Percentiles rank a stretch among this genome's conserved stretches.
phyloP scores from a whole-genome alignment of 2,113 vertebrate species.

The Platysternon megacephalum region DNA sequence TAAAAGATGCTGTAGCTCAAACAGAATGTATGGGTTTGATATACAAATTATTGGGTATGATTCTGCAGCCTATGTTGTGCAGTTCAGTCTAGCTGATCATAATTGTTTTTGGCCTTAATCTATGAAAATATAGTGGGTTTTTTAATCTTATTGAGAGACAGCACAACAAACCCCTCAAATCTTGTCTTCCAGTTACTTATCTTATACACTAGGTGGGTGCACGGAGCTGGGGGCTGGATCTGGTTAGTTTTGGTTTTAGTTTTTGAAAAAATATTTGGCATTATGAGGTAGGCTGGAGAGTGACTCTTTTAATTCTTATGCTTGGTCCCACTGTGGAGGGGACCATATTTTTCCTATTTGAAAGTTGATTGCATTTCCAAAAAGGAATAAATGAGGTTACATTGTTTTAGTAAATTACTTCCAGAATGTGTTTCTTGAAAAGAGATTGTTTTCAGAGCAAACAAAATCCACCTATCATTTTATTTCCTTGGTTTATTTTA shows the following conservation, averaged over 20 bases:
- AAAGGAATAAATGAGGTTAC: neutral
- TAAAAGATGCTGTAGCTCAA: neutral
- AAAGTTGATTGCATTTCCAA: slow-evolving; percentile 6
- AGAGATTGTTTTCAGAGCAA: neutral
- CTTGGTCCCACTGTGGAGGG: neutral
- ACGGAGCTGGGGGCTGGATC: neutral
- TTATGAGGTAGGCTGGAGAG: neutral
- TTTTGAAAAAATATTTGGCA: slow-evolving; percentile 36
- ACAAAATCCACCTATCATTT: neutral
- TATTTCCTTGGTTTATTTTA: slow-evolving; percentile 12
- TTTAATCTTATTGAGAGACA: neutral
- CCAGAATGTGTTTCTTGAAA: slow-evolving; percentile 49
- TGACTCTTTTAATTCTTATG: neutral
- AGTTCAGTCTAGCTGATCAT: neutral
- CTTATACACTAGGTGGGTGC: neutral
- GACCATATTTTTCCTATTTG: neutral
- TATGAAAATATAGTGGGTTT: neutral
- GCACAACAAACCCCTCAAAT: neutral
- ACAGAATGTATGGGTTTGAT: neutral
- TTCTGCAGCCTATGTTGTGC: neutral
- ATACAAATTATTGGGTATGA: neutral
- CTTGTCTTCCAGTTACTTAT: neutral
- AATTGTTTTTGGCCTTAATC: neutral
- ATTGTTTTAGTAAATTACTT: slow-evolving; percentile 50
- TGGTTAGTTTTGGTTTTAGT: slow-evolving; percentile 6